These are phyloP conservation scores for Fistularia commersonii DNA, from an alignment of 2,797 vertebrate genomes.

Conservation along the genomic window DNA sequence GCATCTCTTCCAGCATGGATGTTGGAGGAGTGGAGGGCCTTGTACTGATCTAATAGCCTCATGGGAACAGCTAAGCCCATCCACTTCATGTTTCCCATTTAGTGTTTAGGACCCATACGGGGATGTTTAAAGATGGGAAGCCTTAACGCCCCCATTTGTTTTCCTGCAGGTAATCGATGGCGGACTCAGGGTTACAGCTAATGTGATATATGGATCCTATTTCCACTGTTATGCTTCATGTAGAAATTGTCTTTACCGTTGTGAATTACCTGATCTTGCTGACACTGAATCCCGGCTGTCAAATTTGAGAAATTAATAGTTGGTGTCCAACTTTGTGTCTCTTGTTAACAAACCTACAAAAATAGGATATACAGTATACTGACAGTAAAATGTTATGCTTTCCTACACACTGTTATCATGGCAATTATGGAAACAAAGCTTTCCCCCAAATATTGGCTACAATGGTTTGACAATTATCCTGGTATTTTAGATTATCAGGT, in stretches of 20 bases:
- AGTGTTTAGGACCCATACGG: slow-evolving; percentile 59
- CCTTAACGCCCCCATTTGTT: slow-evolving; percentile 75
- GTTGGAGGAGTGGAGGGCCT: slow-evolving; percentile 1
- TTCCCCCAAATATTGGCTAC: no score
- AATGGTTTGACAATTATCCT: no score
- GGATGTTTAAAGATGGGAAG: slow-evolving; percentile 67
- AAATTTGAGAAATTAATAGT: slow-evolving; percentile 11
- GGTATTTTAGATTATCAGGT: no score
- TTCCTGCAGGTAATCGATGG: slow-evolving; percentile 77
- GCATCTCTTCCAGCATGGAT: slow-evolving; percentile 8
- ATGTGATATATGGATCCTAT: slow-evolving; percentile 82
- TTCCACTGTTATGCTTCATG: slow-evolving; percentile 78
- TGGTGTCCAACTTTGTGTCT: no score
- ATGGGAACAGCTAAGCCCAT: slow-evolving; percentile 38
- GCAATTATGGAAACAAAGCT: no score
- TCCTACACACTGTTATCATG: no score
- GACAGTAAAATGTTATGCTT: no score
- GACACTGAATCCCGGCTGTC: slow-evolving; percentile 59
- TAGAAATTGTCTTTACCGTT: slow-evolving; percentile 78
- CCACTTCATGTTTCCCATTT: slow-evolving; percentile 47
- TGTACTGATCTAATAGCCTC: slow-evolving; percentile 35
- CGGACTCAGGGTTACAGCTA: slow-evolving; percentile 71
- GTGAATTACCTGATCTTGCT: slow-evolving; percentile 74
- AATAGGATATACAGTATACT: no score
- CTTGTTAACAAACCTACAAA: no score